phyloP scores from a whole-genome alignment of 1,140 invertebrate genomes.

The Schmidtea mediterranea region DNA sequence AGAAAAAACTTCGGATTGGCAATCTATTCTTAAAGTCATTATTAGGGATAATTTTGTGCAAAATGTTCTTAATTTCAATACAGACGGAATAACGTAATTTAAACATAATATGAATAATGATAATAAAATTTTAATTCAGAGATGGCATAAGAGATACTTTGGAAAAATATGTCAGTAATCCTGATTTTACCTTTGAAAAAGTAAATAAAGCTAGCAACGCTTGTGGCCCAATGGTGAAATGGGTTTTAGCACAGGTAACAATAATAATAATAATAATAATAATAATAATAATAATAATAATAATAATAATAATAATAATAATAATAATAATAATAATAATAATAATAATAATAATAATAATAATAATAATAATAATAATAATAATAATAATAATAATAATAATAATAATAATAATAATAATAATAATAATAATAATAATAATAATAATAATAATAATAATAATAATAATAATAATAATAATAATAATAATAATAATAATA shows the following conservation, averaged over 20 bases:
- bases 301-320: too few species aligned
- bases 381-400: too few species aligned
- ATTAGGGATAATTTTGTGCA: conserved; percentile 99
- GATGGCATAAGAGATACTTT: conserved; percentile 87
- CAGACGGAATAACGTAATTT: conserved; percentile 78
- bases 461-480: too few species aligned
- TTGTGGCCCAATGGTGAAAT: conserved; percentile 96
- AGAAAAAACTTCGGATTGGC: conserved; percentile 92
- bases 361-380: too few species aligned
- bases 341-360: too few species aligned
- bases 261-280: not conserved
- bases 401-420: too few species aligned
- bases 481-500: too few species aligned
- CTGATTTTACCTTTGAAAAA: conserved; percentile 96
- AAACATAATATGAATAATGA: not conserved
- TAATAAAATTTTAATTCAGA: conserved; percentile 28
- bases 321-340: too few species aligned
- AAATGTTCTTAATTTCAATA: conserved; percentile 93
- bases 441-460: too few species aligned
- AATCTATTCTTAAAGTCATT: conserved; percentile 77
- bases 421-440: too few species aligned
- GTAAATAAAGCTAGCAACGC: conserved; percentile 92
- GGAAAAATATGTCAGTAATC: conserved; percentile 77
- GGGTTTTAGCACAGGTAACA: conserved; percentile 77
- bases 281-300: too few species aligned